Percentiles rank a stretch among this genome's conserved stretches.
Conservation (phyloP, 1,140 invertebrate species). For the Sinonovacula constricta region DNA sequence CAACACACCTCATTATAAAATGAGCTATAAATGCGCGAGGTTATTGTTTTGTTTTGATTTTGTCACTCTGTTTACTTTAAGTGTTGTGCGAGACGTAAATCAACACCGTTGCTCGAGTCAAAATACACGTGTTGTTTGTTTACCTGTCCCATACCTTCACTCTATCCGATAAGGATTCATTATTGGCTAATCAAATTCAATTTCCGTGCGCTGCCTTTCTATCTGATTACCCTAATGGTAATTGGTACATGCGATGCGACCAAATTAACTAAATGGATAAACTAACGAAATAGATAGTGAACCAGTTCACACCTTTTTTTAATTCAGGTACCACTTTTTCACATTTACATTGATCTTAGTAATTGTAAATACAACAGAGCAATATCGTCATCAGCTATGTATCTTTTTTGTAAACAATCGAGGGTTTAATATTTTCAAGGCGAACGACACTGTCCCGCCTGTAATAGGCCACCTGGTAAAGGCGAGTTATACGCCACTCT, state of each 20-base stretch:
- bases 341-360: no score
- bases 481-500: neutral
- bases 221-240: constrained; percentile 46
- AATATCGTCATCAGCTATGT: neutral
- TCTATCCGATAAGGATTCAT: constrained; percentile 32
- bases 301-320: constrained; percentile 44
- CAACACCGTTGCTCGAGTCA: neutral
- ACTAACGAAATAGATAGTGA: constrained; percentile 4
- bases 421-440: neutral
- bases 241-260: constrained; percentile 28
- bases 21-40: no score
- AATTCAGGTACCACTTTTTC: constrained; percentile 30
- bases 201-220: constrained; percentile 37
- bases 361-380: no score
- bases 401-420: neutral
- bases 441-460: neutral
- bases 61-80: no score
- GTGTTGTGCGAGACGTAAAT: no score
- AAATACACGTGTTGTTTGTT: neutral
- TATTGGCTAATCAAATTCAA: constrained; percentile 43
- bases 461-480: constrained; percentile 5
- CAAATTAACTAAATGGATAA: constrained; percentile 40
- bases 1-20: no score
- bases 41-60: no score
- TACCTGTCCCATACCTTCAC: constrained; percentile 49